Base-by-base conservation (phyloP, 2,113 vertebrate species). In the Rhinoderma darwinii region DNA sequence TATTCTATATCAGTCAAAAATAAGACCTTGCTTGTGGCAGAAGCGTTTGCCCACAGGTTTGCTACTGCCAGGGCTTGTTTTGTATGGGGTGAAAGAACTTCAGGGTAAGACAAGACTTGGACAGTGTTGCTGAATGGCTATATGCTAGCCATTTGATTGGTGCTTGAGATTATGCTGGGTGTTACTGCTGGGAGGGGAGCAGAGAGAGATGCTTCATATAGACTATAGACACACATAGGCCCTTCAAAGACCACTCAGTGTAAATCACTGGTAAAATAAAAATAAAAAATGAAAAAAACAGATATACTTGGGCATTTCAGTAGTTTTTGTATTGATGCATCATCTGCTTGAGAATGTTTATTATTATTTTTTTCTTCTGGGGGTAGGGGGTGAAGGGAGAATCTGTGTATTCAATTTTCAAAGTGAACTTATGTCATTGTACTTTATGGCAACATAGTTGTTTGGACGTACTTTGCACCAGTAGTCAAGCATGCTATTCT, bases 1-100 rank as follows among this genome's bases (percentile, higher is more conserved):
- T 6, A 20, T 54, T 54, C 50, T 54, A 20, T 59, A 59, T 1
- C 7, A 1, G n/a, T 61, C 3, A 61, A 11, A 61, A 11, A 61
- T 2, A 2, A 0, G 1, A 3, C 7, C 15, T 1, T 11, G 30
- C 27, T 30, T 32, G n/a, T 6, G 20, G n/a, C n/a, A 0, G 9
- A 10, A 27, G 25, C 30, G 0, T 27, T 61, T 11, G 61, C 12
- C 7, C 11, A 20, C 50, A 2, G n/a, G n/a, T n/a, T n/a, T n/a
- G n/a, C n/a, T n/a, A 32, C 1, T 66, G 10, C 2, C 22, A 9
- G 20, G 8, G 7, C 2, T 25, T 54, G 51, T 56, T 25, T 25
- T 56, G 17, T 56, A 5, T 25, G 20, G 1, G 54, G 20, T 56
- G 7, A 56, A 61, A 61, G 6, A 61, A 10, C 9, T 61, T 27